Conservation (phyloP, 2,888 invertebrate species). For the Balanococcus diminutus region DNA sequence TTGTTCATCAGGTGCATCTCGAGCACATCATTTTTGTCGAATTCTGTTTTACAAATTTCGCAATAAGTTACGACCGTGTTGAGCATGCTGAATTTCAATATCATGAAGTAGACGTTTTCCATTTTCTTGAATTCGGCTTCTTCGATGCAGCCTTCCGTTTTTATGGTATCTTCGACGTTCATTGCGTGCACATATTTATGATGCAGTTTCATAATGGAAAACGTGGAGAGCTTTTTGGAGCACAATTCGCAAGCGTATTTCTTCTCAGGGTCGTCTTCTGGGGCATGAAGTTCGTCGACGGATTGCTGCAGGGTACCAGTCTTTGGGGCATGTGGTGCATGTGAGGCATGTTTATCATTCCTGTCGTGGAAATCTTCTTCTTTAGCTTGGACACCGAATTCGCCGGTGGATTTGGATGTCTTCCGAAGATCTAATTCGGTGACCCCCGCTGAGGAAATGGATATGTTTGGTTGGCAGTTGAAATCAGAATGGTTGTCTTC, state of each 20-base stretch:
- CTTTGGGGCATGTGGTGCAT: too few relatives aligned
- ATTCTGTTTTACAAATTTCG: conserved; percentile 39
- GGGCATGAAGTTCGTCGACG: not conserved
- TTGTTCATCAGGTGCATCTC: conserved; percentile 56
- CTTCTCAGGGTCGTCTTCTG: not conserved
- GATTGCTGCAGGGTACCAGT: not conserved
- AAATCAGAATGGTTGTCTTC: not conserved
- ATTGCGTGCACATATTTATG: conserved; percentile 45
- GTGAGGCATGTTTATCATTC: not conserved
- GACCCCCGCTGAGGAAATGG: not conserved
- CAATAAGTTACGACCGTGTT: conserved; percentile 36
- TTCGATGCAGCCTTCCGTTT: conserved; percentile 6
- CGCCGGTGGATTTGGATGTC: not conserved
- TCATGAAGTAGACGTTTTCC: conserved; percentile 47
- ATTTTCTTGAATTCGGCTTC: conserved; percentile 33
- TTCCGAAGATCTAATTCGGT: not conserved
- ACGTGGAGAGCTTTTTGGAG: conserved; percentile 5
- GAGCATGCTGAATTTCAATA: conserved; percentile 48
- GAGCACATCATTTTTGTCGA: conserved; percentile 46
- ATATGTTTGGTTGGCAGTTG: conserved; percentile 37
- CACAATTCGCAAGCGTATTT: not conserved
- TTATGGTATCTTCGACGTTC: conserved; percentile 8
- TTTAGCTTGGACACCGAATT: not conserved
- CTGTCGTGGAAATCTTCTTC: not conserved
- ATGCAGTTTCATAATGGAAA: conserved; percentile 24